A percentile compares a stretch with the other conserved stretches of the same genome.
phyloP scores from a whole-genome alignment of 2,888 invertebrate species.

The Lutraria lutraria region DNA sequence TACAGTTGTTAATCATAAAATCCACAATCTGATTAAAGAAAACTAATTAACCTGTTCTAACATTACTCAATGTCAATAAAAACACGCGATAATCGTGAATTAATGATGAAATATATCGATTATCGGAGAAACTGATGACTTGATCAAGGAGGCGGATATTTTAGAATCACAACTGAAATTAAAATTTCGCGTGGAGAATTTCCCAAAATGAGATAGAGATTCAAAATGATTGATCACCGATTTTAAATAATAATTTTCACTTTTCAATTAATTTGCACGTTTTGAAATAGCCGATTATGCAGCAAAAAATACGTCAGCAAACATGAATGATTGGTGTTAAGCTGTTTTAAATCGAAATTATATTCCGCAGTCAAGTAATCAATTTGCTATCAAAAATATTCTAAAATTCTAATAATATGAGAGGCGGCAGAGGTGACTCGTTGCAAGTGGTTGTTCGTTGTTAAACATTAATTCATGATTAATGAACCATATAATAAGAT shows the following conservation, averaged over 20 bases:
- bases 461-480: background rate
- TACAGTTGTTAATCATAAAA: background rate
- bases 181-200: background rate
- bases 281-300: constrained; percentile 1
- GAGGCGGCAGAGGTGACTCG: background rate
- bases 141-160: background rate
- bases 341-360: background rate
- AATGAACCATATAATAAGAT: background rate
- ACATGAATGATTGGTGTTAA: background rate
- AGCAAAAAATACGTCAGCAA: background rate
- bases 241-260: constrained; percentile 20
- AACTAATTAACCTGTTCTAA: background rate
- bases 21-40: constrained; percentile 12
- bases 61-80: constrained; percentile 30
- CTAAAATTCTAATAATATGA: background rate
- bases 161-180: background rate
- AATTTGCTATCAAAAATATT: background rate
- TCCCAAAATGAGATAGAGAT: background rate
- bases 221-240: constrained; percentile 12
- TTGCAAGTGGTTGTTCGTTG: constrained; percentile 1
- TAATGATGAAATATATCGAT: constrained; percentile 30
- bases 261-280: background rate
- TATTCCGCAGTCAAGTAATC: background rate
- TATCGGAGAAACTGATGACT: constrained; percentile 7
- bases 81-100: constrained; percentile 37